Base-by-base conservation (phyloP, 2,888 invertebrate species). In the Drosophila pullipes region DNA sequence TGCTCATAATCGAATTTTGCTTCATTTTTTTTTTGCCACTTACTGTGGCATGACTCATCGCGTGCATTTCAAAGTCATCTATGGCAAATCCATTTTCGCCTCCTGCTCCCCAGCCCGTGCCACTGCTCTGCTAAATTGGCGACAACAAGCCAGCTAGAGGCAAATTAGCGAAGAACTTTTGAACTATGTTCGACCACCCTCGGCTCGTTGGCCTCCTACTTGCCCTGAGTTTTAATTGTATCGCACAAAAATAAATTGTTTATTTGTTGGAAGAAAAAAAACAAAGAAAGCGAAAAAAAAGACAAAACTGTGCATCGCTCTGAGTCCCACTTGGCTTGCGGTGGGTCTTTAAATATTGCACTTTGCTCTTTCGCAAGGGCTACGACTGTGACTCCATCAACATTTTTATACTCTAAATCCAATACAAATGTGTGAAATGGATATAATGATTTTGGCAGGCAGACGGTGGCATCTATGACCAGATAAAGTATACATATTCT, bases 171-270 rank as follows among this genome's bases (percentile, higher is more conserved):
- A 57, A 39, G 50, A 76, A 64, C 49, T 58, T 57, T 62, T 63
- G 55, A 54, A 41, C 59, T 64, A 52, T 39, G 13, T 69, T 37
- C 68, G 74, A 81, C 88, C 90, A 78, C 85, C 82, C 85, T 74
- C 69, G 70, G 74, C 68, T 79, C 41, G 57, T n/a, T 52, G 84
- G 69, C 90, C 87, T 91, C 91, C 87, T 76, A 76, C 85, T 76
- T 75, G 82, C 77, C 65, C 58, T 37, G 37, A 28, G 57, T 64
- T 60, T 71, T 67, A 74, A 79, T 85, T 78, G 83, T 54, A 66
- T 49, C 30, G 64, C 61, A 71, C 74, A 78, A 73, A 83, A 83
- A 89, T 90, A 90, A 82, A 76, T 86, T 82, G 74, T 66, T 66
- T 60, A 89, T 44, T 59, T 41, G 16, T 25, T 47, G 30, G 30